Percentiles rank a stretch among this genome's conserved stretches.
Evolutionary conservation across 2,113 vertebrate genomes (phyloP).

Genomic region (Pyxicephalus adspersus): DNA sequence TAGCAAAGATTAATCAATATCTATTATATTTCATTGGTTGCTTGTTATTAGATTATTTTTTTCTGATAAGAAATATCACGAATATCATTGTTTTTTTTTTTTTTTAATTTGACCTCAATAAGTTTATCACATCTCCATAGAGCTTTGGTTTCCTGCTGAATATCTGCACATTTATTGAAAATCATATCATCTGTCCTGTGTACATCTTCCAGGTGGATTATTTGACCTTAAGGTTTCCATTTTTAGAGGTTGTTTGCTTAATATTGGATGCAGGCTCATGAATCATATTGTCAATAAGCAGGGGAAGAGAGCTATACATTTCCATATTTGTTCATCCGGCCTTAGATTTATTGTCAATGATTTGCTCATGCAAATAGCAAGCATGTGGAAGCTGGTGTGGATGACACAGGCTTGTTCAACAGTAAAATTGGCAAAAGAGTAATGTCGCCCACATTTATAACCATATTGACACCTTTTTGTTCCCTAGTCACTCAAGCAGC

Average conservation of each 20-base stretch:
- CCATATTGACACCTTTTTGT: not conserved
- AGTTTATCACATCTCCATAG: not conserved
- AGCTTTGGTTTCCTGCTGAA: not conserved
- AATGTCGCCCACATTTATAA: not conserved
- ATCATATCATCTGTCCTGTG: not conserved
- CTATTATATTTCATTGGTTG: too few relatives aligned
- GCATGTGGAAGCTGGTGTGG: not conserved
- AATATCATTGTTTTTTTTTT: too few relatives aligned
- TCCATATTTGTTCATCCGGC: constrained; percentile 32
- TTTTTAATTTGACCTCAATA: not conserved
- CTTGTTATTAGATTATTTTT: too few relatives aligned
- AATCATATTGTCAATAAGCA: constrained; percentile 37
- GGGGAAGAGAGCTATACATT: constrained; percentile 28
- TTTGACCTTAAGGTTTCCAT: not conserved
- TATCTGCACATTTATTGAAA: not conserved
- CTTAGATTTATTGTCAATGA: not conserved
- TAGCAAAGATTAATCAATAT: too few relatives aligned
- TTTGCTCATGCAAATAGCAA: constrained; percentile 31
- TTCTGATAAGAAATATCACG: too few relatives aligned
- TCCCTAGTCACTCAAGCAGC: not conserved
- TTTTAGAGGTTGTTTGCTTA: constrained; percentile 1
- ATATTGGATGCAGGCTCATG: constrained; percentile 14
- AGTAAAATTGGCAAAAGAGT: not conserved
- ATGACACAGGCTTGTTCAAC: not conserved
- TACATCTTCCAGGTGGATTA: constrained; percentile 3